phyloP scores from a whole-genome alignment of 2,888 invertebrate genomes.

The Luperina nickerlii region DNA sequence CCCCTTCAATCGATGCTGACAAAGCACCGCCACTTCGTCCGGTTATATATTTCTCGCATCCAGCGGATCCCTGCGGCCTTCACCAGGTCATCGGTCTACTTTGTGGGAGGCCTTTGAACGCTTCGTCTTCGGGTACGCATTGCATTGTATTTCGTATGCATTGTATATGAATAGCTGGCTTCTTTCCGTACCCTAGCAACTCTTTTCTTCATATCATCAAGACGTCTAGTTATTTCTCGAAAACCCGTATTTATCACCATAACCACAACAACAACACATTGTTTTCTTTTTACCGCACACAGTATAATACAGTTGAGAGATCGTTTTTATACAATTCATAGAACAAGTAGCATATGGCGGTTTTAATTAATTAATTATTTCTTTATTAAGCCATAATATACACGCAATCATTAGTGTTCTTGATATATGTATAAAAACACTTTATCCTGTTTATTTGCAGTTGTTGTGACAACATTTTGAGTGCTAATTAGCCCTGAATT shows the following conservation, averaged over 20 bases:
- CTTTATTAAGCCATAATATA: constrained; percentile 58
- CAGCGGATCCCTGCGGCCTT: neutral
- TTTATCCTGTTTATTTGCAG: constrained; percentile 12
- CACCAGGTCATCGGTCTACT: neutral
- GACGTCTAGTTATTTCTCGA: neutral
- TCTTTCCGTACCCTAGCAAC: neutral
- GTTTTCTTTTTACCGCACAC: constrained; percentile 55
- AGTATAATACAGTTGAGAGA: constrained; percentile 35
- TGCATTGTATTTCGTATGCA: neutral
- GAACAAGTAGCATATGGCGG: constrained; percentile 47
- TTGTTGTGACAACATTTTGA: constrained; percentile 33
- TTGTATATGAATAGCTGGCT: neutral
- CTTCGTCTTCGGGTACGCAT: neutral
- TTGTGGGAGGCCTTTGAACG: neutral
- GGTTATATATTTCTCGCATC: neutral
- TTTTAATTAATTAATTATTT: constrained; percentile 58
- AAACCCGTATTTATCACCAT: neutral
- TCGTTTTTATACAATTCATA: constrained; percentile 56
- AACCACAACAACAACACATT: constrained; percentile 37
- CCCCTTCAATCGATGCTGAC: no score
- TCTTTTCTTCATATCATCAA: neutral
- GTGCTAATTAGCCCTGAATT: constrained; percentile 36
- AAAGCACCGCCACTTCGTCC: no score
- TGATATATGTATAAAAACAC: constrained; percentile 20
- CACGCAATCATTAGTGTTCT: constrained; percentile 50